Base-by-base conservation (phyloP, 2,888 invertebrate genomes). In the Strigamia crassipes region DNA sequence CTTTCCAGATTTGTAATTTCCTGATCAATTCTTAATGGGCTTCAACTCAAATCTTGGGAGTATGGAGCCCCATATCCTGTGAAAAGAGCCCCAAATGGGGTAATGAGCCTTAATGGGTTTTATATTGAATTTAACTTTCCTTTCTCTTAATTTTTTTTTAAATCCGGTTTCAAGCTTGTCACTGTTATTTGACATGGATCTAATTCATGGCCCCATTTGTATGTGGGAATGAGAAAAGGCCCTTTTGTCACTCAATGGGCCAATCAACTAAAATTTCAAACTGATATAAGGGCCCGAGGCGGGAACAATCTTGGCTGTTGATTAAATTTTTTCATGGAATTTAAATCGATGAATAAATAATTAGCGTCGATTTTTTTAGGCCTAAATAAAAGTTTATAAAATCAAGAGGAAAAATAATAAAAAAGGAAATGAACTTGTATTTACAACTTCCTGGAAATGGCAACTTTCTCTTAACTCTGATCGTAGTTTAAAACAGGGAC, bases 1-100 rank as follows among this genome's bases (percentile, higher is more conserved):
- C 41, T 80, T 80, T 80, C 80, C 80, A 80, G 80, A 80, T 80
- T 80, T 80, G 80, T 80, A 80, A 80, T 80, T 80, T 80, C 80
- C 80, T 80, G 80, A 80, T 80, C 80, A 80, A 46, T 42, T 80
- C 80, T 80, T 73, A 80, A 80, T 80, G 80, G 80, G 46, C 80
- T 80, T 80, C 46, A 41, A 80, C 80, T 80, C 80, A 80, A 80
- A 80, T 80, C 80, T 80, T 80, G 46, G 51, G 31, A 42, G 41
- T 46, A 80, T 73, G 73, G 73, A 73, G 73, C 73, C 73, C 73
- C 80, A 51, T 80, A 80, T 80, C 80, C 80, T 80, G 80, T 51
- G 80, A 80, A 80, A 80, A 80, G 80, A 42, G 42, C 51, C 31
- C 73, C 73, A 73, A 73, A 73, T 73, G 80, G 46, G 80, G 46